Conservation (phyloP, 2,888 invertebrate genomes). For the Stenolophus ochropezus region DNA sequence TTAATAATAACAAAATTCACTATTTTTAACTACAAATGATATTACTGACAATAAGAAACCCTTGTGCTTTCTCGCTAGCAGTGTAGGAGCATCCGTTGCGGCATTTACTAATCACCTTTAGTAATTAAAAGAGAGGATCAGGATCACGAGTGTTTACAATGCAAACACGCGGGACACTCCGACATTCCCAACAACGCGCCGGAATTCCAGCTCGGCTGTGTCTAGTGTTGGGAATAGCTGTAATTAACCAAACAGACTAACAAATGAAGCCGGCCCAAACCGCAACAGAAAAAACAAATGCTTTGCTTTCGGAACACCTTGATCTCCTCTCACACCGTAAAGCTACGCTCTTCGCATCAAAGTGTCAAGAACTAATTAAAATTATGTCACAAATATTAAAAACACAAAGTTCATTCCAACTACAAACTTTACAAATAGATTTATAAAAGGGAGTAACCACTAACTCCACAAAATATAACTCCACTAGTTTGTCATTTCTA, state of each 20-base stretch:
- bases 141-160: slow-evolving; percentile 18
- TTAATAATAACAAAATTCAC: no score
- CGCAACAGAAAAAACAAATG: background rate
- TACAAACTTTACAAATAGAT: no score
- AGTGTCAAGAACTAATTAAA: no score
- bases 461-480: no score
- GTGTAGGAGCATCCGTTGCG: background rate
- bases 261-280: background rate
- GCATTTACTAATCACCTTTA: slow-evolving; percentile 41
- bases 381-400: no score
- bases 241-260: slow-evolving; percentile 26
- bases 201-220: slow-evolving; percentile 1
- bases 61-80: slow-evolving; percentile 1
- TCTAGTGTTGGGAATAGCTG: slow-evolving; percentile 17
- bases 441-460: no score
- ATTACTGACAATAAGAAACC: no score
- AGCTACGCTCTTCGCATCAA: no score
- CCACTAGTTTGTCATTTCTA: no score
- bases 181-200: slow-evolving; percentile 37
- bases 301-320: background rate
- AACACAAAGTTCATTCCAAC: no score
- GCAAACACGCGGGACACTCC: slow-evolving; percentile 35
- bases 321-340: no score
- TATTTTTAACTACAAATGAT: no score
- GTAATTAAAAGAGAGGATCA: slow-evolving; percentile 68